Evolutionary conservation across 1,140 invertebrate genomes (phyloP).

Genomic region (Asbolus verrucosus): DNA sequence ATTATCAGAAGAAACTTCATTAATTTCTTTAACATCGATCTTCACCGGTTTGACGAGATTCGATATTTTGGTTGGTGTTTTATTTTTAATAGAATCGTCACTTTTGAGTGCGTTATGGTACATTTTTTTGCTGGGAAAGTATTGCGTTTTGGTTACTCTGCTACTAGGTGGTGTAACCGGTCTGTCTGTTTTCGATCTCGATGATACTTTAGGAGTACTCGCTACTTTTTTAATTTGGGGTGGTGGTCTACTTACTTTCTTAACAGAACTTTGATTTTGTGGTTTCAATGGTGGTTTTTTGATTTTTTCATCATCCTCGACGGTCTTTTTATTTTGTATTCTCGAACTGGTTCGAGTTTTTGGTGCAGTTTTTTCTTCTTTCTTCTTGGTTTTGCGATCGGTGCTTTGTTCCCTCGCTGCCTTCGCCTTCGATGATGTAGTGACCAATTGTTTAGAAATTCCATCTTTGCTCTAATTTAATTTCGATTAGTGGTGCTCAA

Average conservation of each 20-base stretch:
- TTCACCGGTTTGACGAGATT: too few relatives aligned
- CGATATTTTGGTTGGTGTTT: conserved; percentile 11
- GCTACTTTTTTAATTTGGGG: conserved; percentile 14
- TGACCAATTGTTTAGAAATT: neutral
- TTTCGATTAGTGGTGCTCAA: neutral
- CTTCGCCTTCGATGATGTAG: conserved; percentile 7
- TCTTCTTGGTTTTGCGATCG: too few relatives aligned
- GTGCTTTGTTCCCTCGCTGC: conserved; percentile 25
- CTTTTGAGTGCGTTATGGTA: conserved; percentile 58
- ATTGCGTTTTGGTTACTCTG: conserved; percentile 57
- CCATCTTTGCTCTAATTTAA: conserved; percentile 22
- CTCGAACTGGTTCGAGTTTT: conserved; percentile 31
- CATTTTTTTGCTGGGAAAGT: conserved; percentile 61
- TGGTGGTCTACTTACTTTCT: conserved; percentile 18
- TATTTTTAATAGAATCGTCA: conserved; percentile 39
- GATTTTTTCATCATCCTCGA: conserved; percentile 25
- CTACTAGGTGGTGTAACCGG: conserved; percentile 50
- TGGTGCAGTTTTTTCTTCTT: conserved; percentile 26
- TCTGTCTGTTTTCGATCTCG: too few relatives aligned
- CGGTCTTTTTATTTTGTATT: neutral
- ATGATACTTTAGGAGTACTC: conserved; percentile 20
- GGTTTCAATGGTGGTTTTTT: conserved; percentile 17
- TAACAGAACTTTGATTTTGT: conserved; percentile 3
- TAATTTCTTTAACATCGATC: neutral
- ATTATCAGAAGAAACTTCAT: conserved; percentile 40